These are phyloP conservation scores for Apantesis nais DNA, from an alignment of 2,888 invertebrate species.

Conservation along the genomic window DNA sequence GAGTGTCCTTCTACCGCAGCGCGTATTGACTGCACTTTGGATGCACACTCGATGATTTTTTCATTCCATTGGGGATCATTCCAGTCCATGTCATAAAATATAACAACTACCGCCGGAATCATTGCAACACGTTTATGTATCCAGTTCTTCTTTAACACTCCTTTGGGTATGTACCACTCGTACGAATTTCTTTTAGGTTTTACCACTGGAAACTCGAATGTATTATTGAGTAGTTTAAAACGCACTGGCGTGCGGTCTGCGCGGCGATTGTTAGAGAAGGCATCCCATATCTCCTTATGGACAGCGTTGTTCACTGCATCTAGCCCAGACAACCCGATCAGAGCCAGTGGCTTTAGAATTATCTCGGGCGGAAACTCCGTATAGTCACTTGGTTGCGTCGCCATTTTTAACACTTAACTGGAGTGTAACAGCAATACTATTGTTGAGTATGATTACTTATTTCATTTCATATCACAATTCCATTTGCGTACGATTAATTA, in stretches of 20 bases:
- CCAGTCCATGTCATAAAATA: constrained; percentile 99
- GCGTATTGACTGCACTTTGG: constrained; percentile 93
- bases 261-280: constrained; percentile 93
- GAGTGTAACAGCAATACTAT: constrained; percentile 19
- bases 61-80: constrained; percentile 97
- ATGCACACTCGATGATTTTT: constrained; percentile 96
- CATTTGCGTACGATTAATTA: constrained; percentile 39
- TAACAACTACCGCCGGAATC: constrained; percentile 96
- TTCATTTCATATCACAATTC: constrained; percentile 54
- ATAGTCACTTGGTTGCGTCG: constrained; percentile 84
- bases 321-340: constrained; percentile 95
- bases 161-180: constrained; percentile 98
- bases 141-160: constrained; percentile 97
- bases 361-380: constrained; percentile 93
- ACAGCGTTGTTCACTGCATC: constrained; percentile 93
- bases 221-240: constrained; percentile 92
- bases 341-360: constrained; percentile 92
- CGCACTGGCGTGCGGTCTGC: constrained; percentile 93
- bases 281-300: constrained; percentile 97
- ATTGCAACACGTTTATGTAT: constrained; percentile 95
- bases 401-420: constrained; percentile 68
- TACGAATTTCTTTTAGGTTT: constrained; percentile 95
- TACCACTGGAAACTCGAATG: constrained; percentile 94
- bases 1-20: constrained; percentile 90
- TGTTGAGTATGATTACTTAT: constrained; percentile 27